Base-by-base conservation (phyloP, 2,888 invertebrate species). In the Ischnura elegans region DNA sequence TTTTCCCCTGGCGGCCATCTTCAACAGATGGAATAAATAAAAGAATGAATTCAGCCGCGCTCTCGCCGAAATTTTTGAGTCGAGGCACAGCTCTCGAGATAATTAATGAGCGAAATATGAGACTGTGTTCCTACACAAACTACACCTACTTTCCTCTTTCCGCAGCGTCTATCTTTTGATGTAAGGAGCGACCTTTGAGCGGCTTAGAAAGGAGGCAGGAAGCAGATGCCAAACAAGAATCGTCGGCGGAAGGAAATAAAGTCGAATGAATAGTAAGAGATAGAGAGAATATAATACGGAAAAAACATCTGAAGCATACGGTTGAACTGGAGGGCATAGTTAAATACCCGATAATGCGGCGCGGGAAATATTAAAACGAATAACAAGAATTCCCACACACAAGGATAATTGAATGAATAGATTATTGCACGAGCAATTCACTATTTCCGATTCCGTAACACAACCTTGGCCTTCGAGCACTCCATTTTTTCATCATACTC, bases 91-190 rank as follows among this genome's bases (percentile, higher is more conserved):
- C 29, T 29, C 76, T 76, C 76, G 36, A 36, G 76, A 76, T 76
- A 76, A 76, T 76, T 76, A 76, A 76, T 36, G 76, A 76, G 76
- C 76, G 76, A 76, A 76, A 76, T 76, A 76, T 6, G 76, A 76
- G 76, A 76, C 2, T 29, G 76, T 16, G 36, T 76, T 36, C 36
- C 36, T 13, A 13, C 10, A 29, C 16, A 29, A 25, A 61, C 66
- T 66, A 36, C 76, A 29, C 36, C 66, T 13, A 61, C 61, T 61
- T 25, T 6, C 61, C 61, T 61, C 61, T 61, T 61, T 25, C 61
- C 61, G 21, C n/a, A 25, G 61, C 61, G 61, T 61, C 61, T 25
- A 55, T 76, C 76, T 36, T 76, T 36, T 76, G 76, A 76, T 76
- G 76, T 36, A 76, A 76, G 36, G 76, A 36, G 76, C 36, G 36